These are phyloP conservation scores for Rhysida immarginata DNA, from an alignment of 1,140 invertebrate species.

Conservation along the genomic window DNA sequence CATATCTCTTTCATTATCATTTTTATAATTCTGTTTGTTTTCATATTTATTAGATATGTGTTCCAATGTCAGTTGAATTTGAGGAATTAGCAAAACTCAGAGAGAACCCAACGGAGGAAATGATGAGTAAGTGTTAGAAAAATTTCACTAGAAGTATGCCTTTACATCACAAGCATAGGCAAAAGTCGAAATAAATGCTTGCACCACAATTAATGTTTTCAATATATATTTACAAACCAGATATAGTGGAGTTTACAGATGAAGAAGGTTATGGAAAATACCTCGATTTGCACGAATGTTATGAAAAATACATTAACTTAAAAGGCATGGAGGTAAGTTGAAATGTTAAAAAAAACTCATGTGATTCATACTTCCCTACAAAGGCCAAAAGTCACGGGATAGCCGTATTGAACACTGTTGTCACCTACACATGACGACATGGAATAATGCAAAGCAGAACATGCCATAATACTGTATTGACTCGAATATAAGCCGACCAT, in stretches of 20 bases:
- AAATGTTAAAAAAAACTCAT: no score
- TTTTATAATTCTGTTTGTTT: not conserved
- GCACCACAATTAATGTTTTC: not conserved
- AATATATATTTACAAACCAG: no score
- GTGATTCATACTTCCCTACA: no score
- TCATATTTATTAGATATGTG: conserved; percentile 40
- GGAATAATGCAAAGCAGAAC: no score
- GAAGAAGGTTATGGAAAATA: conserved; percentile 99
- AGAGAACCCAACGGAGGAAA: conserved; percentile 72
- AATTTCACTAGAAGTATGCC: not conserved
- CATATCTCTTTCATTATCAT: no score
- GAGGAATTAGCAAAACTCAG: conserved; percentile 80
- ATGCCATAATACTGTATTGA: no score
- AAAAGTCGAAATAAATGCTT: not conserved
- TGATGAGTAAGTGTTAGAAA: conserved; percentile 31
- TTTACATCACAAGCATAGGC: no score
- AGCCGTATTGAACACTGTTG: no score
- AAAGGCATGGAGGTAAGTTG: conserved; percentile 75
- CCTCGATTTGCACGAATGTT: conserved; percentile 94
- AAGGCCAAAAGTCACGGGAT: no score
- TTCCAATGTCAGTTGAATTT: conserved; percentile 94
- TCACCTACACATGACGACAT: no score
- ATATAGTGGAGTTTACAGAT: conserved; percentile 94
- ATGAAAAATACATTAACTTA: conserved; percentile 89
- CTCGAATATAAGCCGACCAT: no score